A percentile compares a stretch with the other conserved stretches of the same genome.
These are phyloP conservation scores for Ceratina calcarata DNA, from an alignment of 1,140 invertebrate species.

Conservation along the genomic window DNA sequence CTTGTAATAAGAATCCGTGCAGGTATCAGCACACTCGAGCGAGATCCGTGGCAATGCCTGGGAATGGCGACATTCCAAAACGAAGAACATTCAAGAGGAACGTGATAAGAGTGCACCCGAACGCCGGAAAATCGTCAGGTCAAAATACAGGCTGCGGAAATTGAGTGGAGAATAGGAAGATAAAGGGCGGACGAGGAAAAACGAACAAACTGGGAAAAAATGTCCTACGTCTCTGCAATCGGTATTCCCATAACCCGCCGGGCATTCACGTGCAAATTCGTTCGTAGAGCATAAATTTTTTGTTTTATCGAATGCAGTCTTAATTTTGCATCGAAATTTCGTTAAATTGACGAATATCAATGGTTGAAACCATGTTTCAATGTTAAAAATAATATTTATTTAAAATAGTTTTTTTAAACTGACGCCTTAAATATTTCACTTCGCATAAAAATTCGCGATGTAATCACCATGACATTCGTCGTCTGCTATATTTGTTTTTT, in stretches of 20 bases:
- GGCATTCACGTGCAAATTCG: background rate
- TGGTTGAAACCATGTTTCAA: too few relatives aligned
- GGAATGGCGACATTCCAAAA: background rate
- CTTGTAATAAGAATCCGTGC: background rate
- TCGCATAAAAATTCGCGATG: too few relatives aligned
- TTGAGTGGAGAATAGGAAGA: constrained; percentile 13
- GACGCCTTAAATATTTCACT: too few relatives aligned
- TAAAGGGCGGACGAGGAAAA: constrained; percentile 2
- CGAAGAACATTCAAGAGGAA: constrained; percentile 13
- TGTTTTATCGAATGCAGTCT: too few relatives aligned
- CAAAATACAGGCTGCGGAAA: constrained; percentile 22
- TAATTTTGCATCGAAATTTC: too few relatives aligned
- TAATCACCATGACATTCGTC: too few relatives aligned
- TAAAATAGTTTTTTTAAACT: too few relatives aligned
- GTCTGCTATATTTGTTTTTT: too few relatives aligned
- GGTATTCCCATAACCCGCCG: background rate
- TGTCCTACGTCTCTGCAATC: background rate
- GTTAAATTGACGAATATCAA: too few relatives aligned
- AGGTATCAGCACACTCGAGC: background rate
- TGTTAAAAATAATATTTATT: too few relatives aligned
- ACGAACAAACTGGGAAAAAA: background rate
- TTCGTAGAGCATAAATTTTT: too few relatives aligned
- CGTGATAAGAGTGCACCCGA: constrained; percentile 19
- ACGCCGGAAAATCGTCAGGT: background rate
- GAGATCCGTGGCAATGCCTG: constrained; percentile 2